Base-by-base conservation (phyloP, 2,888 invertebrate species). In the Platynereis dumerilii region DNA sequence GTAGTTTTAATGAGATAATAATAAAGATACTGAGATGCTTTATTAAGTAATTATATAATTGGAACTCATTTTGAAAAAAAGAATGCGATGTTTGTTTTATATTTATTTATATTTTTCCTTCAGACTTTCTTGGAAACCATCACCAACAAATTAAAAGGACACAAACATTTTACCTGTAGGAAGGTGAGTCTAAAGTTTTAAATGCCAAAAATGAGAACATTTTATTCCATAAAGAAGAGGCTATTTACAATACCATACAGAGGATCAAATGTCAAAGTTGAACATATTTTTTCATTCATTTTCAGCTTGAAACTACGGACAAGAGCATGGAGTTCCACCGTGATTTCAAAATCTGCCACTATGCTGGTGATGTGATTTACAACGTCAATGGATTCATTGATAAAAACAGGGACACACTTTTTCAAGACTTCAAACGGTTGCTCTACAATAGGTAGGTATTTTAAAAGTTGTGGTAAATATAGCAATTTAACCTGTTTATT, bases 321-420 rank as follows among this genome's bases (percentile, higher is more conserved):
- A 87, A 87, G 75, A 77, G 81, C 1, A 74, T 87, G 64, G 84
- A 84, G 56, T 85, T 86, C 68, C 80, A 81, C 48, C 76, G 80
- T 34, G 85, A 85, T 68, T 84, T 85, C 75, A 79, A 84, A 78
- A 86, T 78, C 80, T 92, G 91, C 17, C 98, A 98, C 84, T 98
- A 98, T 83, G 98, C 98, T 0, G 98, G 98, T 2, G 94, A 96
- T 80, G 98, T 98, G 29, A 92, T 92, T 17, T 98, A 98, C 86
- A 90, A 89, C 62, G 89, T 96, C 22, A 87, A 88, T 17, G 95
- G 96, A 0, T 98, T 98, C 86, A 89, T 98, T 85, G 97, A 98
- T 84, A 98, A 98, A 86, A 98, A 98, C 86, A 94, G 92, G 84
- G 98, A 98, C 84, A 92, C 93, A 0, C 87, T 98, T 58, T 98